A percentile compares a stretch with the other conserved stretches of the same genome.
phyloP scores from a whole-genome alignment of 2,888 invertebrate species.

The Aradus depressus region DNA sequence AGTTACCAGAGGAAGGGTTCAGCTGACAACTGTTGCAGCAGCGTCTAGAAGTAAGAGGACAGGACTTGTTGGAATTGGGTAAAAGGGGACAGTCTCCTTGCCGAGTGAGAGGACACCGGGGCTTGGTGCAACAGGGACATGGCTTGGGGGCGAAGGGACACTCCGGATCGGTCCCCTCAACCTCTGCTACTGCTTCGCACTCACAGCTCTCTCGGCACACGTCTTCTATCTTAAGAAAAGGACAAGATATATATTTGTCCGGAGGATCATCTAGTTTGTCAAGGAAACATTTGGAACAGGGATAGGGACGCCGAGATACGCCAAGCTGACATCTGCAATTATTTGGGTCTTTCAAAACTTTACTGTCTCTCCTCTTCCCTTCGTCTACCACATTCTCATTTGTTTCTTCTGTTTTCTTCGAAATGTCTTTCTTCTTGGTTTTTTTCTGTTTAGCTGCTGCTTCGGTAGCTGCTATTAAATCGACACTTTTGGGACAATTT shows the following conservation, averaged over 20 bases:
- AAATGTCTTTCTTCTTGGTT: background rate
- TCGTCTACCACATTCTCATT: background rate
- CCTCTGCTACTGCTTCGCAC: constrained; percentile 14
- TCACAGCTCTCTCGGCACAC: background rate
- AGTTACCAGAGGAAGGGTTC: too few relatives aligned
- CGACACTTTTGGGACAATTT: background rate
- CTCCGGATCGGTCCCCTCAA: constrained; percentile 17
- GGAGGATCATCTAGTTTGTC: background rate
- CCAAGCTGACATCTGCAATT: background rate
- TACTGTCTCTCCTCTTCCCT: too few relatives aligned
- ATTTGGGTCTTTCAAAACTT: background rate
- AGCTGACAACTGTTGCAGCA: too few relatives aligned
- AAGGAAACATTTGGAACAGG: constrained; percentile 10
- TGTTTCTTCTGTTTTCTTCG: background rate
- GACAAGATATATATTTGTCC: constrained; percentile 7
- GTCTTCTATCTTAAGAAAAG: constrained; percentile 4
- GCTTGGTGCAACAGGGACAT: constrained; percentile 12
- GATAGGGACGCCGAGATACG: background rate
- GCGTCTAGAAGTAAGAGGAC: too few relatives aligned
- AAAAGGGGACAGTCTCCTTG: constrained; percentile 2
- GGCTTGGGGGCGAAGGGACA: constrained; percentile 20
- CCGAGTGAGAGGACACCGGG: constrained; percentile 7
- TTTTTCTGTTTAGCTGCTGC: too few relatives aligned
- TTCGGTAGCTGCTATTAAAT: background rate
- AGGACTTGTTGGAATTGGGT: too few relatives aligned